phyloP scores from a whole-genome alignment of 30 jellyfish, hydroid and myxozoan genomes.

The Aurelia aurita region DNA sequence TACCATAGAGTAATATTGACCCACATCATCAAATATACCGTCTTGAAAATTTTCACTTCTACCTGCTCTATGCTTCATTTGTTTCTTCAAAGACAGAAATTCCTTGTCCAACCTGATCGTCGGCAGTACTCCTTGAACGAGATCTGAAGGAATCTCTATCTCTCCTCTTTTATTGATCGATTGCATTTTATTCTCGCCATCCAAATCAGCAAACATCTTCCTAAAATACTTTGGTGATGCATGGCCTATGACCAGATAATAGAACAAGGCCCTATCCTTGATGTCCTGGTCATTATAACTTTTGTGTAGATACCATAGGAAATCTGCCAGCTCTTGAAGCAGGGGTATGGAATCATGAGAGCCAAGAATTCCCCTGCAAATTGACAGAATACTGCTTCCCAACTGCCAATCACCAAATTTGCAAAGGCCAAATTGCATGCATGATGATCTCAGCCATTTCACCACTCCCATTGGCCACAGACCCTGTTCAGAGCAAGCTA shows the following conservation, averaged over 20 bases:
- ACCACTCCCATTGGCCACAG: conserved; percentile 61
- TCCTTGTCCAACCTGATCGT: conserved; percentile 34
- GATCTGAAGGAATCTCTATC: conserved; percentile 54
- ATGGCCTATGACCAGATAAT: conserved; percentile 70
- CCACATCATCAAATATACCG: neutral
- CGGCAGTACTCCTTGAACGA: conserved; percentile 61
- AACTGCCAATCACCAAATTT: conserved; percentile 41
- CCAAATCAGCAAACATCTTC: conserved; percentile 25
- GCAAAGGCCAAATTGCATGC: conserved; percentile 11
- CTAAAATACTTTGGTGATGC: conserved; percentile 72
- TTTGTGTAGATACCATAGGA: conserved; percentile 47
- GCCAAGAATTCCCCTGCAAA: conserved; percentile 50
- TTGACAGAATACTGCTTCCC: conserved; percentile 44
- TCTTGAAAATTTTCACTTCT: neutral
- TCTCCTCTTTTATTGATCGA: conserved; percentile 23
- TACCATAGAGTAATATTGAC: conserved; percentile 3
- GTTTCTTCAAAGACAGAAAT: conserved; percentile 14
- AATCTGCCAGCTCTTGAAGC: conserved; percentile 60
- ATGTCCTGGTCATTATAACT: conserved; percentile 51
- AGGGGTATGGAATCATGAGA: conserved; percentile 22
- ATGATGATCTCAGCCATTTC: conserved; percentile 40
- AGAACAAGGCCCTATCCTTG: conserved; percentile 76
- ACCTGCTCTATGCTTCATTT: neutral
- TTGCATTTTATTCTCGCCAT: conserved; percentile 29
- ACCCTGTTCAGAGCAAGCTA: conserved; percentile 46